A percentile compares a stretch with the other conserved stretches of the same genome.
These are phyloP conservation scores for Diaphora mendica DNA, from an alignment of 2,888 invertebrate genomes.

Conservation along the genomic window DNA sequence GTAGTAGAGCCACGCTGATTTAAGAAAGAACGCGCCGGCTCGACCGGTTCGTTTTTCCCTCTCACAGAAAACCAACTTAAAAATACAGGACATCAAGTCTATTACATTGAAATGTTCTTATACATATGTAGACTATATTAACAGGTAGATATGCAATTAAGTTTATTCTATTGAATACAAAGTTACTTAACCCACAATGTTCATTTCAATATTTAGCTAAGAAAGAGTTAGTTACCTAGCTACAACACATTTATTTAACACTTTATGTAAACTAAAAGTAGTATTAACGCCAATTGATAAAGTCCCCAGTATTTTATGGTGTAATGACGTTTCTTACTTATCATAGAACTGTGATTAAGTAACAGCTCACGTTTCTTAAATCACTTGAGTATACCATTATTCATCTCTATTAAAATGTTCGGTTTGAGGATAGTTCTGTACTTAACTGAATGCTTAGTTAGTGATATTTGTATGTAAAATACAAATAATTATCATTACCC, in stretches of 20 bases:
- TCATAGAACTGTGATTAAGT: background rate
- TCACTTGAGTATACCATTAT: background rate
- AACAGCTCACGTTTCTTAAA: background rate
- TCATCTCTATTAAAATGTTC: background rate
- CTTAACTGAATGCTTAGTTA: background rate
- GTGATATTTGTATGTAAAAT: background rate
- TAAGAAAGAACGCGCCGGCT: no score
- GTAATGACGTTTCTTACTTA: background rate
- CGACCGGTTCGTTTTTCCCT: no score
- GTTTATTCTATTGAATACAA: no score
- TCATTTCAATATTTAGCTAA: no score
- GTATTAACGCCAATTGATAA: background rate
- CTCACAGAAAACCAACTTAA: no score
- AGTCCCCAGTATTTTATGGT: background rate
- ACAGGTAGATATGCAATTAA: no score
- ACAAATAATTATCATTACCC: background rate
- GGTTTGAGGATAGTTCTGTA: background rate
- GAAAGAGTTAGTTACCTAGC: background rate
- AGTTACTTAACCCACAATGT: no score
- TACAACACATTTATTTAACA: background rate
- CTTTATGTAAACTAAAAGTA: background rate
- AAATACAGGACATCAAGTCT: no score
- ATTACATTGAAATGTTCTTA: no score
- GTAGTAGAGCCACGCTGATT: no score
- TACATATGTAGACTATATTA: no score